Conservation (phyloP, 2,113 vertebrate species). For the Rafetus swinhoei region DNA sequence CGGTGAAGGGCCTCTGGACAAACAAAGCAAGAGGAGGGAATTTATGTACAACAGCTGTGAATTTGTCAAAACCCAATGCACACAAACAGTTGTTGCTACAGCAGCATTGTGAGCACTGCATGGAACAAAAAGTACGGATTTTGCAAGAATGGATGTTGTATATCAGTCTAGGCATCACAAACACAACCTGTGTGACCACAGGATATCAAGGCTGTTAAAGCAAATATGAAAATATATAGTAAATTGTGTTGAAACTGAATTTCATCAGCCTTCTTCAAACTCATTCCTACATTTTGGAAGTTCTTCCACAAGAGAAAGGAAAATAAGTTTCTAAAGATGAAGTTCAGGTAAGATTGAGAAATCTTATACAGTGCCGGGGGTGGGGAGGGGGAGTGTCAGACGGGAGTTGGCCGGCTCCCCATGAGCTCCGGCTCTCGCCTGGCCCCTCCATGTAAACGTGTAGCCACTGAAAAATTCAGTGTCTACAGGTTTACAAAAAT, state of each 20-base stretch:
- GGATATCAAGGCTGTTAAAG: not conserved
- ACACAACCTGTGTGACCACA: not conserved
- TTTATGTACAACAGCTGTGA: not conserved
- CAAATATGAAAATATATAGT: not conserved
- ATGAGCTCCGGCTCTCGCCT: too few species aligned
- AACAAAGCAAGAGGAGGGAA: slow-evolving; percentile 20
- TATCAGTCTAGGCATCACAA: not conserved
- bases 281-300: not conserved
- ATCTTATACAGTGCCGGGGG: not conserved
- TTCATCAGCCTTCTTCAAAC: not conserved
- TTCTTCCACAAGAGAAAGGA: not conserved
- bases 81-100: not conserved
- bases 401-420: too few species aligned
- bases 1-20: slow-evolving; percentile 92
- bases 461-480: too few species aligned
- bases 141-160: not conserved
- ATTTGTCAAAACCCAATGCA: not conserved
- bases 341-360: not conserved
- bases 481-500: too few species aligned
- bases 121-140: not conserved
- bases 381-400: too few species aligned
- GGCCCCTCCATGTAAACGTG: too few species aligned
- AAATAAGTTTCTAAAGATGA: slow-evolving; percentile 27
- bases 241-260: not conserved
- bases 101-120: not conserved